Conservation (phyloP, 2,113 vertebrate species). For the Perca fluviatilis region DNA sequence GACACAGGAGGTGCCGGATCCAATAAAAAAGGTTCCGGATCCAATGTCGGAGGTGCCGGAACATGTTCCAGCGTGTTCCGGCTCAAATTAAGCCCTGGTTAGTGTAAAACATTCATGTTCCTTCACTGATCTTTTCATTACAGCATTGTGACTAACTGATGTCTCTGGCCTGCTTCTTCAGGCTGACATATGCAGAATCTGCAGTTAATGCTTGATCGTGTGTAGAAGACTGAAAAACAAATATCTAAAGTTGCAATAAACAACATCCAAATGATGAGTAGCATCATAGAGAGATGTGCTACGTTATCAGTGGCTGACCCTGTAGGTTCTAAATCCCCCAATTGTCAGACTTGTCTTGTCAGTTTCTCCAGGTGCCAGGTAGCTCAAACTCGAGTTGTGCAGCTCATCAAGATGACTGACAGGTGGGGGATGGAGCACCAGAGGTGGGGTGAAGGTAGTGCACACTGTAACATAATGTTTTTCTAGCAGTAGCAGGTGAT, state of each 20-base stretch:
- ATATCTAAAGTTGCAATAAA: neutral
- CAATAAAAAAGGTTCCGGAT: no score
- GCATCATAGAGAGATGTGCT: neutral
- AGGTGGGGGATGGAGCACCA: neutral
- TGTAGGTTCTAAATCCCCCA: neutral
- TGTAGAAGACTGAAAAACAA: no score
- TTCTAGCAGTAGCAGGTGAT: neutral
- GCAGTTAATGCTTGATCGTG: neutral
- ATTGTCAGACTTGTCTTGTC: neutral
- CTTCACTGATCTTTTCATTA: neutral
- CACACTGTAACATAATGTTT: neutral
- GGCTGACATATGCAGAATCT: neutral
- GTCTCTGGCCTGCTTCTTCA: no score
- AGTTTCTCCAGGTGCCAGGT: neutral
- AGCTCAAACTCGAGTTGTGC: neutral
- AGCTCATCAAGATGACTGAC: slow-evolving; percentile 2
- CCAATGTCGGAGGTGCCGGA: no score
- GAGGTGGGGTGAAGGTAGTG: neutral
- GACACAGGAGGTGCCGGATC: no score
- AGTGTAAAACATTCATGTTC: slow-evolving; percentile 22
- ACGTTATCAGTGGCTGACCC: no score
- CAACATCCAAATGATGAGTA: neutral
- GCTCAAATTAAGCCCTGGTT: no score
- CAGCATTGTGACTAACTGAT: neutral
- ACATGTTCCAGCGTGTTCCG: no score